Base-by-base conservation (phyloP, 2,113 vertebrate species). In the Pogonocichla stellata region DNA sequence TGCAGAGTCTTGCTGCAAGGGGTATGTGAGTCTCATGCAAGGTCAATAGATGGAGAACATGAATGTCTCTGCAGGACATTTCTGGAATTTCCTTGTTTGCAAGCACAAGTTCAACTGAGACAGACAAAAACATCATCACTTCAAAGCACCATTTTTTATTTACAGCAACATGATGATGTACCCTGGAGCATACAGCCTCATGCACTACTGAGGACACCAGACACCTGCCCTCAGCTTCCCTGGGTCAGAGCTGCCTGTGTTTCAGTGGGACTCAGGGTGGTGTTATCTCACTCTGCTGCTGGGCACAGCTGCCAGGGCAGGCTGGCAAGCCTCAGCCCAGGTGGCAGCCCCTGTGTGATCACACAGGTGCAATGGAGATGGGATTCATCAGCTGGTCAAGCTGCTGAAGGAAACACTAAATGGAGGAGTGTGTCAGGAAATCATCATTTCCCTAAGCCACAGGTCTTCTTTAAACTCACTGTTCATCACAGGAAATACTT, bases 101-200 rank as follows among this genome's bases (percentile, higher is more conserved):
- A 57, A 69, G 26, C 33, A 58, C 15, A 88, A 62, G 42, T 62
- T 80, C 67, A 58, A 22, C 60, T 34, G 34, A 70, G 58, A 86
- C 0, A 3, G 16, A 43, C 14, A 73, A 60, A n/a, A 79, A 14
- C 7, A 45, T 26, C 2, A 0, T 69, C 5, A 2, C 23, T 88
- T 80, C 67, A 86, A 69, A 86, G 58, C 12, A 45, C 8, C 6
- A 6, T 4, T 38, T 92, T 64, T 47, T 51, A 65, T 57, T 80
- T 80, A 60, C 38, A 80, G 31, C 14, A 56, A 19, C 1, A 1
- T 28, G 18, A 1, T 28, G 18, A 67, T n/a, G 14, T 75, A 28
- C 10, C 19, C 17, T n/a, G 25, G 28, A 77, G 14, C 34, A 70
- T 7, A 31, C 3, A 70, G 34, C 26, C 4, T 2, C 42, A 31